Evolutionary conservation across 2,888 invertebrate species (phyloP), one percentile per base, ranked within the genome.

Genomic region (Stenotaenia linearis): DNA sequence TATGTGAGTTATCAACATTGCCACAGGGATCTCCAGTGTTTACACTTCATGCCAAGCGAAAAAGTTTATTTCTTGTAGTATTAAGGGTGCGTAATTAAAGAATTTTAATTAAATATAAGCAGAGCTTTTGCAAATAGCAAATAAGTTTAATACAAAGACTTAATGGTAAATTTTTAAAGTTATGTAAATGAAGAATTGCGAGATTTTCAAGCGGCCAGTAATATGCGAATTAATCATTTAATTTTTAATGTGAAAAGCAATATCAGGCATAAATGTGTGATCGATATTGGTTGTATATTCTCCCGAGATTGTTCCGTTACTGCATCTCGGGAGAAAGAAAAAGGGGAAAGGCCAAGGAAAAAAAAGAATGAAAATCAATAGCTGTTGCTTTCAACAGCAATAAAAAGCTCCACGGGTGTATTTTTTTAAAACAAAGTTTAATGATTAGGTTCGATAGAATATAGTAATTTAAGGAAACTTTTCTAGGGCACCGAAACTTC

Each of bases 251-350:
- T 50, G 18, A 18, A 50, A 50, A 50, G 50, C 50, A 50, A 50
- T 50, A 50, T 50, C 50, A 50, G 18, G 50, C 50, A 50, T 32
- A 32, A 28, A 28, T 69, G 28, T 12, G 69, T 69, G 69, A 69
- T 69, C 69, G 25, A 69, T 69, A 69, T 28, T 69, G 69, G 69
- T 69, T 69, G 69, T 69, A 69, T 69, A 69, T 69, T 69, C 69
- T 69, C 69, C 28, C 25, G 69, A 69, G 69, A 69, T 69, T 69
- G 69, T 69, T 69, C 69, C 25, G 28, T 45, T 61, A 69, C 69
- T 12, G 12, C 69, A 28, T 69, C 69, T 69, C 69, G 25, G 9
- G 69, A 69, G 69, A 28, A 69, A 69, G 50, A 50, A 50, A 50
- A 6, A 7, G 18, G 18, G 18, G 18, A 18, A n/a, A 7, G 50